Conservation (phyloP, 2,888 invertebrate genomes). For the Drosophila paracracens region DNA sequence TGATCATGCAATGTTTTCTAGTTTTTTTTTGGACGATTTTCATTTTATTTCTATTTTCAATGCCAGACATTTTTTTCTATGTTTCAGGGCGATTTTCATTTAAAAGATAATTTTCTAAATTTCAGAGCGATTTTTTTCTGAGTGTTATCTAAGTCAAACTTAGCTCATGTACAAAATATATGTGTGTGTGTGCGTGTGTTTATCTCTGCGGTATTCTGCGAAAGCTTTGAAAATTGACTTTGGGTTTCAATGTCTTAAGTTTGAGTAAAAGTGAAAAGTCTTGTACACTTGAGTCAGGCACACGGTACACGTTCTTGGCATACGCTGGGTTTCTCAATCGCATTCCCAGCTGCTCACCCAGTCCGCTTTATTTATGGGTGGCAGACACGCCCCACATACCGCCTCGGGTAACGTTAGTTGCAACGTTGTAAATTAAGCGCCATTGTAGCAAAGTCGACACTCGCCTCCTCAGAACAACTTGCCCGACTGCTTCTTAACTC, state of each 20-base stretch:
- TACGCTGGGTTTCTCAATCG: conserved; percentile 18
- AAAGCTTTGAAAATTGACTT: conserved; percentile 59
- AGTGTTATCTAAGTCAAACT: neutral
- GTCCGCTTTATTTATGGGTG: conserved; percentile 3
- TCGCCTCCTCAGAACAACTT: conserved; percentile 33
- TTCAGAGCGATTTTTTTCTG: neutral
- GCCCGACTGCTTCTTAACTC: conserved; percentile 52
- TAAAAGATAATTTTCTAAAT: neutral
- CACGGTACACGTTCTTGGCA: conserved; percentile 7
- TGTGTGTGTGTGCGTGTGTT: neutral
- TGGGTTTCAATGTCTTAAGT: conserved; percentile 51
- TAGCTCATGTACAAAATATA: neutral
- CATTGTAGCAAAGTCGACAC: conserved; percentile 58
- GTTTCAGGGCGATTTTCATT: neutral
- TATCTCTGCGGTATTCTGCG: conserved; percentile 2
- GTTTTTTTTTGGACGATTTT: neutral
- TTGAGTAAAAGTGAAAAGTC: conserved; percentile 71
- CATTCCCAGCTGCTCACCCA: conserved; percentile 7
- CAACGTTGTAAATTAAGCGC: conserved; percentile 72
- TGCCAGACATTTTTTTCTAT: neutral
- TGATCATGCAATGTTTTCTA: neutral
- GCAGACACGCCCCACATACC: conserved; percentile 2
- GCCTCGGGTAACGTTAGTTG: conserved; percentile 36
- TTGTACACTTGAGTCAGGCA: conserved; percentile 61
- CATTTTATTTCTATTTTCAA: neutral